phyloP scores from a whole-genome alignment of 1,140 invertebrate genomes.

The Drosophila pectinifera region DNA sequence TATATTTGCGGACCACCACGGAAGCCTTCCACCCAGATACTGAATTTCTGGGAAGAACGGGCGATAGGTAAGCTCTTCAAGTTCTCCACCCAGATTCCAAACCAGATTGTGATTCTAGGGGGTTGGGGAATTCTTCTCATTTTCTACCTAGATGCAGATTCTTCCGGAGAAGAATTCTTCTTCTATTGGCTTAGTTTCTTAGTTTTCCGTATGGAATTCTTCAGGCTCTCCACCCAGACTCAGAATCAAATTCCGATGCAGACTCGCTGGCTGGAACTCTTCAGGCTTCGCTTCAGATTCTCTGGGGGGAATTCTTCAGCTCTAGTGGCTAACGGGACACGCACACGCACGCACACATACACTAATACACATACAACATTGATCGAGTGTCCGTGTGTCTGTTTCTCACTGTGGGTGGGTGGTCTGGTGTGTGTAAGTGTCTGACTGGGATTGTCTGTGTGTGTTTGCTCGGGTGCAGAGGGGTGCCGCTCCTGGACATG shows the following conservation, averaged over 20 bases:
- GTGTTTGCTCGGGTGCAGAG: conserved; percentile 4
- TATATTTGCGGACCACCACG: conserved; percentile 24
- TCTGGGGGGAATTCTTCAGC: conserved; percentile 26
- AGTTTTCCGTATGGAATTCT: too few species aligned
- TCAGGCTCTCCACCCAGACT: too few species aligned
- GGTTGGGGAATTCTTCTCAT: not conserved
- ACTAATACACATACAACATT: conserved; percentile 79
- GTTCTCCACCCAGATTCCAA: not conserved
- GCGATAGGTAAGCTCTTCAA: not conserved
- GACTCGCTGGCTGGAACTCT: not conserved
- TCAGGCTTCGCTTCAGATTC: not conserved
- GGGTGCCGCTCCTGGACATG: conserved; percentile 19
- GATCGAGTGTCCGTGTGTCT: conserved; percentile 56
- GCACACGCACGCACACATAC: conserved; percentile 64
- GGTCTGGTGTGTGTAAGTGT: not conserved
- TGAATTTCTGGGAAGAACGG: not conserved
- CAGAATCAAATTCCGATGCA: not conserved
- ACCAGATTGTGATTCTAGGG: not conserved
- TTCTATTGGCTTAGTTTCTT: too few species aligned
- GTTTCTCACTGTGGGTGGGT: conserved; percentile 19
- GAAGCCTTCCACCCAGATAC: conserved; percentile 14
- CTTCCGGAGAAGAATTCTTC: too few species aligned
- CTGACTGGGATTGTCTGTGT: conserved; percentile 18
- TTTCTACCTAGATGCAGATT: too few species aligned
- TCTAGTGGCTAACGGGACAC: conserved; percentile 35